These are phyloP conservation scores for Dolichotis patagonum DNA, from an alignment of 2,113 vertebrate genomes.

Conservation along the genomic window DNA sequence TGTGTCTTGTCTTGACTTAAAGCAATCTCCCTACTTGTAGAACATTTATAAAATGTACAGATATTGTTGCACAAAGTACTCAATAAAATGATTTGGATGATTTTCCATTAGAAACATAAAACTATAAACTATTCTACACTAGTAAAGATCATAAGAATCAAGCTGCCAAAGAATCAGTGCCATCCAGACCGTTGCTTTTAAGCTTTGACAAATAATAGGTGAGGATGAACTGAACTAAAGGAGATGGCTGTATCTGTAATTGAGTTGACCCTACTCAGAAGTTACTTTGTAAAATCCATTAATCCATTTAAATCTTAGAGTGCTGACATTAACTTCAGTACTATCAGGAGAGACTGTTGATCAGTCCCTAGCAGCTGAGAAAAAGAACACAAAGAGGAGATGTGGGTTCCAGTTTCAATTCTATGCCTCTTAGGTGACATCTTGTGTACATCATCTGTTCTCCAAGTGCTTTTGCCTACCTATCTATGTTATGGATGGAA, in stretches of 20 bases:
- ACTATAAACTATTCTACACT: not conserved
- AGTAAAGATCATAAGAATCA: not conserved
- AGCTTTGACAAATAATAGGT: not conserved
- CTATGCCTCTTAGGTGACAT: not conserved
- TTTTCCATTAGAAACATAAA: not conserved
- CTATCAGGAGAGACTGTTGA: not conserved
- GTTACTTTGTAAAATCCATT: slow-evolving; percentile 34
- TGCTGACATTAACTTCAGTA: not conserved
- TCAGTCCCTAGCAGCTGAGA: not conserved
- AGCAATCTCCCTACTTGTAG: not conserved
- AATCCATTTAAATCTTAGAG: not conserved
- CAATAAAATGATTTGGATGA: not conserved
- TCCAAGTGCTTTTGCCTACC: not conserved
- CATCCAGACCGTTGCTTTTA: not conserved
- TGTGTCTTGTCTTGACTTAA: not conserved
- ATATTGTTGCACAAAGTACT: not conserved
- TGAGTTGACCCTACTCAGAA: not conserved
- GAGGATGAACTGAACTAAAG: not conserved
- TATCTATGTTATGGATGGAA: not conserved
- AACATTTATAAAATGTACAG: not conserved
- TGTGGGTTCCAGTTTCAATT: not conserved
- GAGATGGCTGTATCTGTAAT: slow-evolving; percentile 21
- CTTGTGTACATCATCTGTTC: not conserved
- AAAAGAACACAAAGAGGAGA: not conserved
- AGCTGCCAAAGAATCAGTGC: not conserved